A percentile compares a stretch with the other conserved stretches of the same genome.
phyloP scores from a whole-genome alignment of 2,888 invertebrate genomes.

The Epicampocera succincta region DNA sequence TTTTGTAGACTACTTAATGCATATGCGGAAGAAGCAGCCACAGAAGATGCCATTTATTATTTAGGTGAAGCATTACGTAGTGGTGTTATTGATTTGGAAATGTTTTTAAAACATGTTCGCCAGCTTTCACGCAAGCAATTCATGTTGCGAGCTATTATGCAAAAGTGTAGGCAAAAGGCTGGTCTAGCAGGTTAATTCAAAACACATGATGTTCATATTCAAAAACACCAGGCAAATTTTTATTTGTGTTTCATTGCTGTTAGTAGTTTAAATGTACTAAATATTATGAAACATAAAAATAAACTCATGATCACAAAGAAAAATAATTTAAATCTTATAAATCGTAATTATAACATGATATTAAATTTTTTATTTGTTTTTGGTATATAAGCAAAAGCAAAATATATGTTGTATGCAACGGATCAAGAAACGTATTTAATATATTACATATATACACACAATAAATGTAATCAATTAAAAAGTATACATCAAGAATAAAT shows the following conservation, averaged over 20 bases:
- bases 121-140: constrained; percentile 97
- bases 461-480: too few species aligned
- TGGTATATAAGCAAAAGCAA: constrained; percentile 39
- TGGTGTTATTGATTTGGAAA: constrained; percentile 96
- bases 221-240: constrained; percentile 14
- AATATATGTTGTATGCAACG: constrained; percentile 36
- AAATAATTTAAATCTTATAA: not conserved
- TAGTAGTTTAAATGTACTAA: constrained; percentile 26
- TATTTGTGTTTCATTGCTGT: constrained; percentile 48
- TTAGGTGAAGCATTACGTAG: constrained; percentile 96
- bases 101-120: constrained; percentile 97
- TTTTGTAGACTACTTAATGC: constrained; percentile 90
- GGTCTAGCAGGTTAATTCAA: constrained; percentile 87
- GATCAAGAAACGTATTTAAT: constrained; percentile 15
- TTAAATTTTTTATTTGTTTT: constrained; percentile 45
- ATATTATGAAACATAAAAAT: constrained; percentile 38
- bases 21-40: constrained; percentile 98
- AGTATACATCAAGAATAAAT: too few species aligned
- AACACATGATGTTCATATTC: not conserved
- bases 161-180: constrained; percentile 97
- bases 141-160: constrained; percentile 96
- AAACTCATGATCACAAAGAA: constrained; percentile 39
- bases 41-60: constrained; percentile 99
- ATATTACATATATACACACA: not conserved
- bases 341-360: constrained; percentile 47